A percentile compares a stretch with the other conserved stretches of the same genome.
phyloP scores from a whole-genome alignment of 2,113 vertebrate species.

The Oxygymnocypris stewartii region DNA sequence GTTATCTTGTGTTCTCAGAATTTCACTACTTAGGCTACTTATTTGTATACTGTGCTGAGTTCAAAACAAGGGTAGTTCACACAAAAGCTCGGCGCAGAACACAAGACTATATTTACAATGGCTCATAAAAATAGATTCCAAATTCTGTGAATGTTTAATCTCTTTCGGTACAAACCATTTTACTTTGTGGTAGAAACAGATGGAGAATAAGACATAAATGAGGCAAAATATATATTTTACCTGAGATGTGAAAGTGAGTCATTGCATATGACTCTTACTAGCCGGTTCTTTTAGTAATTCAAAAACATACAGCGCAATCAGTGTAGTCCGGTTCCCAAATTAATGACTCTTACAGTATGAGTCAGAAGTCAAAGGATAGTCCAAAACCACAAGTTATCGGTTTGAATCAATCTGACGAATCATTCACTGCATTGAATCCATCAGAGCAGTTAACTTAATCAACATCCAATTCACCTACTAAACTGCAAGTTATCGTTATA shows the following conservation, averaged over 20 bases:
- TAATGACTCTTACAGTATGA: too few species aligned
- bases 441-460: background rate
- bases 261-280: background rate
- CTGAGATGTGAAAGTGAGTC: too few species aligned
- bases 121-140: background rate
- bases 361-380: background rate
- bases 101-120: conserved; percentile 1
- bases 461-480: background rate
- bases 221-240: background rate
- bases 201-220: background rate
- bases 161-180: background rate
- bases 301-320: too few species aligned
- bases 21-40: background rate
- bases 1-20: conserved; percentile 31
- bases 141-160: background rate
- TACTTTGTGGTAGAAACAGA: background rate
- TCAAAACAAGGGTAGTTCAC: conserved; percentile 12
- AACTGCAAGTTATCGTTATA: background rate
- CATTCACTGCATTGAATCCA: background rate
- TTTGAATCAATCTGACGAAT: background rate
- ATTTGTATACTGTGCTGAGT: conserved; percentile 7
- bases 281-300: background rate
- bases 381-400: background rate
- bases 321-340: too few species aligned
- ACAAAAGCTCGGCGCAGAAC: background rate